Percentiles rank a stretch among this genome's conserved stretches.
Conservation (phyloP, 2,888 invertebrate species). For the Lamellibrachia satsuma region DNA sequence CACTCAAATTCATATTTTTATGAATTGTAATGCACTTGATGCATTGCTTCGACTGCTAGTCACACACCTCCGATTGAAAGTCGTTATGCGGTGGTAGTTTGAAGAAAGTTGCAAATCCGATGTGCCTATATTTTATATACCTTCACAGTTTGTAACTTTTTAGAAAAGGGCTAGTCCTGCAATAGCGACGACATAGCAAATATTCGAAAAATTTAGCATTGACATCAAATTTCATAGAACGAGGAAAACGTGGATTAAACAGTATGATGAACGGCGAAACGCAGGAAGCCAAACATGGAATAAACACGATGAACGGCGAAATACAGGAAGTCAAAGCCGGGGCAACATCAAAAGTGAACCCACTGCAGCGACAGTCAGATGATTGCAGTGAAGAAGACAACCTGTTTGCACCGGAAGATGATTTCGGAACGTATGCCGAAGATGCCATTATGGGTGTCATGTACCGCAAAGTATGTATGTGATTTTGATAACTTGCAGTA, state of each 20-base stretch:
- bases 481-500: background rate
- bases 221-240: background rate
- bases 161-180: background rate
- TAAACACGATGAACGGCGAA: background rate
- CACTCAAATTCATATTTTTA: background rate
- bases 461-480: constrained; percentile 10
- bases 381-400: constrained; percentile 23
- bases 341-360: background rate
- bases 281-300: background rate
- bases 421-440: background rate
- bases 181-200: background rate
- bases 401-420: constrained; percentile 37
- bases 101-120: background rate
- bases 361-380: background rate
- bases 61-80: too few relatives aligned
- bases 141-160: background rate
- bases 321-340: background rate
- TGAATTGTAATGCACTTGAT: background rate
- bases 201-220: background rate
- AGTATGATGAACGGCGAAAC: background rate
- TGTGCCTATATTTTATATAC: background rate
- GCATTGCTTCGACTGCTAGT: background rate
- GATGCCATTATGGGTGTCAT: constrained; percentile 19
- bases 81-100: background rate
- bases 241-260: background rate